Conservation (phyloP, 2,888 invertebrate species). For the Alcis repandata region DNA sequence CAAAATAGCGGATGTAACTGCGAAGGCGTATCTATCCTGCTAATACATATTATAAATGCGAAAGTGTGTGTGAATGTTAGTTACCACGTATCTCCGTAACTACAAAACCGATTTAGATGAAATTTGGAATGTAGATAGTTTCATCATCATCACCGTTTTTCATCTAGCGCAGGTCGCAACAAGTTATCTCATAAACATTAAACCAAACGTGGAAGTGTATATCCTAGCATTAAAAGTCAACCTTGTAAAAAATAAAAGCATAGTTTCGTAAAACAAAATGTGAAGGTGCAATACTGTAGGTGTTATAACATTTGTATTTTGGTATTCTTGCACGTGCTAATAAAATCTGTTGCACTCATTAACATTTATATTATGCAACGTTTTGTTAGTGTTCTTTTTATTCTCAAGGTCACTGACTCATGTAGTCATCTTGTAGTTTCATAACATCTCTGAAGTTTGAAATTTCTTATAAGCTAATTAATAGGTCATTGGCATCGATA, state of each 20-base stretch:
- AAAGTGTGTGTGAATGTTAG: too few species aligned
- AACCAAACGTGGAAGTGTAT: too few species aligned
- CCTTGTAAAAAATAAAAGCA: background rate
- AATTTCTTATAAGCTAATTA: too few species aligned
- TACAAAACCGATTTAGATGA: too few species aligned
- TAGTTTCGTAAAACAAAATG: background rate
- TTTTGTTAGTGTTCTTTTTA: background rate
- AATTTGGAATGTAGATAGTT: too few species aligned
- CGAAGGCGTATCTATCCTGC: too few species aligned
- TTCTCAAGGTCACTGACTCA: background rate
- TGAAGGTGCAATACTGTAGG: slow-evolving; percentile 3
- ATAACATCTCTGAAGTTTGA: background rate
- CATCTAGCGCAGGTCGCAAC: background rate
- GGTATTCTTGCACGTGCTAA: background rate
- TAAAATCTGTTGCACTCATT: background rate
- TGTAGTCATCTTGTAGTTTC: background rate
- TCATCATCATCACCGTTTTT: too few species aligned
- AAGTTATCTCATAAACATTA: background rate
- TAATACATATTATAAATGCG: too few species aligned
- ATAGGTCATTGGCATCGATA: background rate
- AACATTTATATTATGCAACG: background rate
- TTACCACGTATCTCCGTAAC: too few species aligned
- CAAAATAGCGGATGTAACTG: too few species aligned
- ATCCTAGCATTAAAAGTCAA: background rate
- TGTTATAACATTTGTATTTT: background rate